Evolutionary conservation across 2,113 vertebrate genomes (phyloP).

Genomic region (Helogale parvula): DNA sequence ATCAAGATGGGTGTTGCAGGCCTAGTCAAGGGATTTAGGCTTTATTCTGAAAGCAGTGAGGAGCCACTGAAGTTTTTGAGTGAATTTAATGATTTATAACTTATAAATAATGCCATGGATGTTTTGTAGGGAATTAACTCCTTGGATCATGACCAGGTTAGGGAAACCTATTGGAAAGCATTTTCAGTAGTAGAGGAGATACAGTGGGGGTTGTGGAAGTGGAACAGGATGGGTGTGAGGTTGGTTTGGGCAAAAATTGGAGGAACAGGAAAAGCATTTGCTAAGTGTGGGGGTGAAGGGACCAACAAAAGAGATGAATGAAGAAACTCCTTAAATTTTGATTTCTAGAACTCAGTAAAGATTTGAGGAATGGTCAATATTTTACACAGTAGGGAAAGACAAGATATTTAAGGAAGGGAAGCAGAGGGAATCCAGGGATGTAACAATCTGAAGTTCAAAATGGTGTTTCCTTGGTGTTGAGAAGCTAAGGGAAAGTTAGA

Average conservation of each 20-base stretch:
- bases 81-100: not conserved
- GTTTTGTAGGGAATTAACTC: not conserved
- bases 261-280: not conserved
- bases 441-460: not conserved
- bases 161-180: not conserved
- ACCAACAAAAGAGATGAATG: not conserved
- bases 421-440: not conserved
- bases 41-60: not conserved
- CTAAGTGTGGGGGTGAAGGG: rapidly evolving
- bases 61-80: not conserved
- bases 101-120: not conserved
- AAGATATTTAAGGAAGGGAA: not conserved
- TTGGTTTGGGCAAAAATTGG: not conserved
- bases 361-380: not conserved
- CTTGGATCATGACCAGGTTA: not conserved
- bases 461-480: not conserved
- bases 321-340: not conserved
- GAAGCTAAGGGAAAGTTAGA: not conserved
- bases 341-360: not conserved
- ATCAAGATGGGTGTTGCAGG: not conserved
- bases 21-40: not conserved
- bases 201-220: not conserved
- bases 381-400: not conserved
- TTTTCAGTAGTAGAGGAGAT: not conserved
- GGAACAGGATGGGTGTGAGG: not conserved